phyloP scores from a whole-genome alignment of 2,888 invertebrate species.

The Brenthis ino region DNA sequence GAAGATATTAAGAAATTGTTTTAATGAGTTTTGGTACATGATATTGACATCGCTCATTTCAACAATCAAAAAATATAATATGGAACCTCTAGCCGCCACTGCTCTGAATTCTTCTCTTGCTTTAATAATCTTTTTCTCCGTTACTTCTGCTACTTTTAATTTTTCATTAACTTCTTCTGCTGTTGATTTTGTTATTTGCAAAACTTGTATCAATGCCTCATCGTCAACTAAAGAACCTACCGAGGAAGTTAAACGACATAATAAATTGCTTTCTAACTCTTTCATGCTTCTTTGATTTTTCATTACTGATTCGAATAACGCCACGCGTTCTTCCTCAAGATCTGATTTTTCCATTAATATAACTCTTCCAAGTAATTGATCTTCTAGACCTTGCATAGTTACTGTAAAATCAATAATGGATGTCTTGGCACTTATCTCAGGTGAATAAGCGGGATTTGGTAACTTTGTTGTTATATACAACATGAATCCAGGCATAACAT shows the following conservation, averaged over 20 bases:
- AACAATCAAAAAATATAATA: conserved; percentile 96
- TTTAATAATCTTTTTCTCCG: conserved; percentile 95
- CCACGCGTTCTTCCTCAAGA: conserved; percentile 95
- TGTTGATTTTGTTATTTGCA: conserved; percentile 93
- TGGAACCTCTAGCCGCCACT: conserved; percentile 96
- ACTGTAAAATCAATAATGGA: conserved; percentile 99
- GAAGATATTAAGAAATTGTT: conserved; percentile 96
- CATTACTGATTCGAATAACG: conserved; percentile 97
- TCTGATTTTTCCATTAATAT: conserved; percentile 98
- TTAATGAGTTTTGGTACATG: conserved; percentile 98
- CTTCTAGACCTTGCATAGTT: conserved; percentile 97
- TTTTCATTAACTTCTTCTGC: conserved; percentile 98
- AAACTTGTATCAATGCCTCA: conserved; percentile 94
- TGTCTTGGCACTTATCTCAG: conserved; percentile 97
- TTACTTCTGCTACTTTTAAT: conserved; percentile 94
- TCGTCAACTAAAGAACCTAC: conserved; percentile 97
- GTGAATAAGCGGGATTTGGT: conserved; percentile 97
- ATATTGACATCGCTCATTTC: conserved; percentile 98
- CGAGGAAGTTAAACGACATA: conserved; percentile 95
- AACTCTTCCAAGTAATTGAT: conserved; percentile 95
- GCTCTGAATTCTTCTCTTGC: conserved; percentile 98
- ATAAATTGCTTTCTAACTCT: conserved; percentile 94
- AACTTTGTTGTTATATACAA: conserved; percentile 97
- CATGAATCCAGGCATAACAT: conserved; percentile 97
- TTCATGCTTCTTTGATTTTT: conserved; percentile 98